Evolutionary conservation across 2,888 invertebrate species (phyloP), one percentile per base, ranked within the genome.

Genomic region (Leptinotarsa peninsularis): DNA sequence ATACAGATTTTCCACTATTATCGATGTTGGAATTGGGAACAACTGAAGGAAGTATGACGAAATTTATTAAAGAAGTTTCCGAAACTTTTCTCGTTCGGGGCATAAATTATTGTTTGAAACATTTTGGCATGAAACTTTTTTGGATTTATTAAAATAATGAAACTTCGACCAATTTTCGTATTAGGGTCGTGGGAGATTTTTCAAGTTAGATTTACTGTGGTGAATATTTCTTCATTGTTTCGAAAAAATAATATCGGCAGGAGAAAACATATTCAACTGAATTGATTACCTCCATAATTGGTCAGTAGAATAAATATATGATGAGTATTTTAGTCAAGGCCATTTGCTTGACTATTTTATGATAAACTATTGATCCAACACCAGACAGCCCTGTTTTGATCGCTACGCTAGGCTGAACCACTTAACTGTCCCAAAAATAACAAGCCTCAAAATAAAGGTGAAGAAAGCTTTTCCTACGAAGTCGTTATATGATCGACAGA

Each of bases 21-120:
- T 63, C n/a, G 43, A 63, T 33, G 63, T 17, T 13, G 10, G 63
- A 63, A 70, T 60, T 49, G 23, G 58, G 49, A 70, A 43, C 70
- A 49, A 56, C 56, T 70, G 70, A 58, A 58, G n/a, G 69, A 72
- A 76, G 76, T 76, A 73, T 73, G 76, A 74, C 69, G 66, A 78
- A 81, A 81, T 81, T 81, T 81, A 81, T 81, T 81, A 81, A 81
- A 81, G 79, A 81, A 81, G 81, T 81, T 81, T 79, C 27, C n/a
- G 49, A 72, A 79, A 76, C 72, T 74, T 77, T 77, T 76, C 73
- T 74, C 78, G 78, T 79, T 79, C 73, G 56, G 43, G 69, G 74
- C 69, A 76, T 76, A 76, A 76, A 76, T 76, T 74, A 76, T 76
- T 76, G 76, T 73, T 74, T 60, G 68, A 72, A 76, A 76, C 74